Conservation (phyloP, 2,888 invertebrate species). For the Pristionchus exspectatus region DNA sequence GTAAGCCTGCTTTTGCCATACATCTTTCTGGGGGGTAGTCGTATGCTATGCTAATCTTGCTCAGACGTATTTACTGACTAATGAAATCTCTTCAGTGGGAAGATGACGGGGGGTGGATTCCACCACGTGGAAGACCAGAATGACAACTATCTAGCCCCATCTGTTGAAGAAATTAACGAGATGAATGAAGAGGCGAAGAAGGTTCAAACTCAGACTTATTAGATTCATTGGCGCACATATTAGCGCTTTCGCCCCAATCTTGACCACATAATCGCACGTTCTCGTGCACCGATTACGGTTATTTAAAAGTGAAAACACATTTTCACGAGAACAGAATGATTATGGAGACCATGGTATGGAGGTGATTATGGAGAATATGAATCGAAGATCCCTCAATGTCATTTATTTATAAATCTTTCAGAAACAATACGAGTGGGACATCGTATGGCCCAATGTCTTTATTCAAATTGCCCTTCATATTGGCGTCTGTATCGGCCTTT, state of each 20-base stretch:
- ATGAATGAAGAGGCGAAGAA: conserved; percentile 49
- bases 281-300: background rate
- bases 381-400: background rate
- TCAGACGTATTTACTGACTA: background rate
- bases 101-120: background rate
- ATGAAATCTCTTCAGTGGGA: background rate
- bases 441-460: conserved; percentile 45
- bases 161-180: conserved; percentile 9
- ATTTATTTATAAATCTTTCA: background rate
- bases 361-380: too few species aligned
- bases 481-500: conserved; percentile 25
- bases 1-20: background rate
- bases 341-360: too few species aligned
- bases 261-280: background rate
- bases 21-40: background rate
- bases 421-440: conserved; percentile 2
- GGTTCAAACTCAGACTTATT: background rate
- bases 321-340: too few species aligned
- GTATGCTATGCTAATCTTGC: background rate
- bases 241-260: background rate
- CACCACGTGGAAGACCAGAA: conserved; percentile 10
- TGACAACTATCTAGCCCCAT: conserved; percentile 32
- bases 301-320: background rate
- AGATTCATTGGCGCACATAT: too few species aligned
- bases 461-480: conserved; percentile 51